Percentiles rank a stretch among this genome's conserved stretches.
These are phyloP conservation scores for Mythimna albipuncta DNA, from an alignment of 2,888 invertebrate species.

Conservation along the genomic window DNA sequence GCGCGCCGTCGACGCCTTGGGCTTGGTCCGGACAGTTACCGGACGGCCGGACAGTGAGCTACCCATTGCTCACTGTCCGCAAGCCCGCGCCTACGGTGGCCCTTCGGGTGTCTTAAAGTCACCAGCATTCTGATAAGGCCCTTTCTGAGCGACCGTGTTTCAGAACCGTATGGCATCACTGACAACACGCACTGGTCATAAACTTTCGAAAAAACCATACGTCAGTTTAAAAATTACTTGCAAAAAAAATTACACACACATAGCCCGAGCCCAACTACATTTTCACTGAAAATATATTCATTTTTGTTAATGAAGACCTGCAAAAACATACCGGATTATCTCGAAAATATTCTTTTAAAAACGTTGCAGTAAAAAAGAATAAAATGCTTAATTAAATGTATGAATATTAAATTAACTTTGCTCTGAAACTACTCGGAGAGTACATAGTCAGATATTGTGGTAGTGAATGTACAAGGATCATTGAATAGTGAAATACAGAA, in stretches of 20 bases:
- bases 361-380: slow-evolving; percentile 18
- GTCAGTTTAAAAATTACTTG: background rate
- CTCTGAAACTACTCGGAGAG: slow-evolving; percentile 10
- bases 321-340: background rate
- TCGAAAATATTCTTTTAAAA: slow-evolving; percentile 22
- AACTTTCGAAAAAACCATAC: background rate
- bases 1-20: too few relatives aligned
- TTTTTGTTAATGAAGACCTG: slow-evolving; percentile 22
- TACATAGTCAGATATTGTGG: background rate
- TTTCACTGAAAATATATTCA: slow-evolving; percentile 8
- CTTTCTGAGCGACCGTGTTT: too few relatives aligned
- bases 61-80: too few relatives aligned
- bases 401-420: slow-evolving; percentile 39
- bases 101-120: too few relatives aligned
- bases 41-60: too few relatives aligned
- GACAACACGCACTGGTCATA: too few relatives aligned
- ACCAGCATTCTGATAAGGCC: too few relatives aligned
- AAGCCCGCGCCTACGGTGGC: too few relatives aligned
- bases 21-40: too few relatives aligned
- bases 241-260: background rate
- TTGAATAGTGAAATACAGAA: background rate
- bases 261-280: background rate
- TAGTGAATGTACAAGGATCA: background rate
- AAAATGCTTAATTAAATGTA: slow-evolving; percentile 34
- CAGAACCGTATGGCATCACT: too few relatives aligned